Evolutionary conservation across 2,113 vertebrate species (phyloP).

Genomic region (Panurus biarmicus): DNA sequence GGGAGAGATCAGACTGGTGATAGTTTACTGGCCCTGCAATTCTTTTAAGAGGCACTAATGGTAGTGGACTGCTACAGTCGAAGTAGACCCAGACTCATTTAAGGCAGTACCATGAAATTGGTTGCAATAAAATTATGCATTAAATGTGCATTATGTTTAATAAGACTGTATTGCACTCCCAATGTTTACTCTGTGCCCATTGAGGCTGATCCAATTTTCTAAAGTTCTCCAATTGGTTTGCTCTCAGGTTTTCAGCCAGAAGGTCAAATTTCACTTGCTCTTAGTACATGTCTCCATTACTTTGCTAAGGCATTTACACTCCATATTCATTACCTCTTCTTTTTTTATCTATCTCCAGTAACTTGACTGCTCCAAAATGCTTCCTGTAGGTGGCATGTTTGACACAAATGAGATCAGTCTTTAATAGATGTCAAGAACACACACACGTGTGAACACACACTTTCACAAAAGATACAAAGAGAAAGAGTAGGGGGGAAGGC

Average conservation of each 20-base stretch:
- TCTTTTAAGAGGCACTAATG: slow-evolving; percentile 74
- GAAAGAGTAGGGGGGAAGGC: not conserved
- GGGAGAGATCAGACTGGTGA: slow-evolving; percentile 67
- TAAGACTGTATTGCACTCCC: slow-evolving; percentile 78
- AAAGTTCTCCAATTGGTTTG: slow-evolving; percentile 77
- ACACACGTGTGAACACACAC: not conserved
- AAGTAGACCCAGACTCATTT: slow-evolving; percentile 74
- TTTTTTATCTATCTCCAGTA: slow-evolving; percentile 61
- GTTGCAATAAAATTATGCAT: slow-evolving; percentile 83
- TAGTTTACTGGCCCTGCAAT: slow-evolving; percentile 72
- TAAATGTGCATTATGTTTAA: slow-evolving; percentile 83
- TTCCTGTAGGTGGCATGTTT: slow-evolving; percentile 73
- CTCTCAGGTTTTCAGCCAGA: slow-evolving; percentile 75
- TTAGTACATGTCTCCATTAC: slow-evolving; percentile 77
- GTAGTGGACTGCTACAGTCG: slow-evolving; percentile 68
- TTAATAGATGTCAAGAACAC: slow-evolving; percentile 65
- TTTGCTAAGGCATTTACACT: slow-evolving; percentile 72
- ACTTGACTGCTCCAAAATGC: slow-evolving; percentile 61
- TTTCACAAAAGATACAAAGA: not conserved
- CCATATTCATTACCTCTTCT: slow-evolving; percentile 72
- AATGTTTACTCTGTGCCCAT: slow-evolving; percentile 79
- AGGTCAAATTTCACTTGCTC: slow-evolving; percentile 79
- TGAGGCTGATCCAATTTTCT: slow-evolving; percentile 81
- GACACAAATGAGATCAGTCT: slow-evolving; percentile 68
- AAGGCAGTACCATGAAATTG: slow-evolving; percentile 81